Evolutionary conservation across 2,888 invertebrate genomes (phyloP).

Genomic region (Ditula angustiorana): DNA sequence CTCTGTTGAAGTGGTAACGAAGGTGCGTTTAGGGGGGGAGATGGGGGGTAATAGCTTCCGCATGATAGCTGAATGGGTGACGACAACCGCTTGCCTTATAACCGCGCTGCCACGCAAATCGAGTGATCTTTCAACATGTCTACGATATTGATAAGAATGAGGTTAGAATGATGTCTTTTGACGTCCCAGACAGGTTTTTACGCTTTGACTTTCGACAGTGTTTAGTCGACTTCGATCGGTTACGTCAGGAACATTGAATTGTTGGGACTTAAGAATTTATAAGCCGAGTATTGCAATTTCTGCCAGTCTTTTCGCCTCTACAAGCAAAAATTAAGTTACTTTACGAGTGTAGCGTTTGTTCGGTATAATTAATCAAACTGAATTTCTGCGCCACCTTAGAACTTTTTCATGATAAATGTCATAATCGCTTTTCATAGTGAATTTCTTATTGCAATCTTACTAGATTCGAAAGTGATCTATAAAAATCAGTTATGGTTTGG

Average conservation of each 20-base stretch:
- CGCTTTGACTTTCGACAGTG: slow-evolving; percentile 7
- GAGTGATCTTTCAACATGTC: slow-evolving; percentile 39
- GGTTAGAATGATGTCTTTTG: slow-evolving; percentile 29
- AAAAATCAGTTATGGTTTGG: too few species aligned
- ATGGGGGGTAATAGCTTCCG: slow-evolving; percentile 67
- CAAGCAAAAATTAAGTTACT: too few species aligned
- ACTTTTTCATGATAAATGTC: too few species aligned
- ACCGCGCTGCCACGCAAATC: slow-evolving; percentile 32
- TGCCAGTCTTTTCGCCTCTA: too few species aligned
- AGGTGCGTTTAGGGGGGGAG: slow-evolving; percentile 39
- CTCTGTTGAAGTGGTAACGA: slow-evolving; percentile 30
- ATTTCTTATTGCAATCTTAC: too few species aligned
- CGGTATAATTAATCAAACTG: too few species aligned
- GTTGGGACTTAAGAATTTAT: neutral
- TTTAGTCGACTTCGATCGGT: slow-evolving; percentile 5
- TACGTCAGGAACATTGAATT: neutral
- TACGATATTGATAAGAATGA: slow-evolving; percentile 33
- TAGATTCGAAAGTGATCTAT: too few species aligned
- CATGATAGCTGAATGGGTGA: slow-evolving; percentile 61
- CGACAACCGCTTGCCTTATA: slow-evolving; percentile 27
- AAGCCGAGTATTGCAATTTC: neutral
- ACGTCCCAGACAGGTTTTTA: slow-evolving; percentile 14
- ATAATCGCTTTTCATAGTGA: too few species aligned
- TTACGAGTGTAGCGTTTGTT: too few species aligned
- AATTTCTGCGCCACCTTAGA: too few species aligned